phyloP scores from a whole-genome alignment of 2,113 vertebrate genomes.

The Laticauda laticaudata region DNA sequence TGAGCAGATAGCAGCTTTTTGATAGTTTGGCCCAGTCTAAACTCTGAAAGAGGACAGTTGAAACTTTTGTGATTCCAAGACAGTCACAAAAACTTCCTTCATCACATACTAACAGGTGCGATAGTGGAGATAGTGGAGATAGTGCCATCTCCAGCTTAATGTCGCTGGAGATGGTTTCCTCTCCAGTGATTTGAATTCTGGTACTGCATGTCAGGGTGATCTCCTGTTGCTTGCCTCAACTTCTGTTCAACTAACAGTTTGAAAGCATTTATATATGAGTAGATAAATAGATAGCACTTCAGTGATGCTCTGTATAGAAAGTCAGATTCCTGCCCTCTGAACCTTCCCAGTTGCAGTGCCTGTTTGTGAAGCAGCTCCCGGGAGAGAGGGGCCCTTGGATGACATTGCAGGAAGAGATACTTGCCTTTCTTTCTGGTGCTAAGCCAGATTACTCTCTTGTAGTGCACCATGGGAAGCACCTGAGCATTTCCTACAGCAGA shows the following conservation, averaged over 20 bases:
- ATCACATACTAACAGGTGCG: not conserved
- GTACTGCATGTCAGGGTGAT: not conserved
- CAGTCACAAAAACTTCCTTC: no score
- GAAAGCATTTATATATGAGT: not conserved
- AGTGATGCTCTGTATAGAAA: not conserved
- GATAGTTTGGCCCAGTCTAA: not conserved
- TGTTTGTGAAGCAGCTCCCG: not conserved
- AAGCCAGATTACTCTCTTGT: not conserved
- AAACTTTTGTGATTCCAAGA: not conserved
- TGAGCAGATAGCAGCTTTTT: not conserved
- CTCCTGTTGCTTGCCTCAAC: not conserved
- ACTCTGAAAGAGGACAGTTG: not conserved
- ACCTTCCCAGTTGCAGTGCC: not conserved
- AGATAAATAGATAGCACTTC: not conserved
- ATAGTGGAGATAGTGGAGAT: not conserved
- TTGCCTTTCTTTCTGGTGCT: not conserved
- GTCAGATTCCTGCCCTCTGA: not conserved
- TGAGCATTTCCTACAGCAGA: not conserved
- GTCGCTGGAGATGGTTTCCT: not conserved
- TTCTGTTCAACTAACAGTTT: not conserved
- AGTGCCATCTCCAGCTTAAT: not conserved
- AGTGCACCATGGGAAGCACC: not conserved
- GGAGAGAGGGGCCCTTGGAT: not conserved
- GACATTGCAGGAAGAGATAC: not conserved
- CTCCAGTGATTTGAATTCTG: not conserved